Conservation (phyloP, 2,113 vertebrate genomes). For the Zeus faber region DNA sequence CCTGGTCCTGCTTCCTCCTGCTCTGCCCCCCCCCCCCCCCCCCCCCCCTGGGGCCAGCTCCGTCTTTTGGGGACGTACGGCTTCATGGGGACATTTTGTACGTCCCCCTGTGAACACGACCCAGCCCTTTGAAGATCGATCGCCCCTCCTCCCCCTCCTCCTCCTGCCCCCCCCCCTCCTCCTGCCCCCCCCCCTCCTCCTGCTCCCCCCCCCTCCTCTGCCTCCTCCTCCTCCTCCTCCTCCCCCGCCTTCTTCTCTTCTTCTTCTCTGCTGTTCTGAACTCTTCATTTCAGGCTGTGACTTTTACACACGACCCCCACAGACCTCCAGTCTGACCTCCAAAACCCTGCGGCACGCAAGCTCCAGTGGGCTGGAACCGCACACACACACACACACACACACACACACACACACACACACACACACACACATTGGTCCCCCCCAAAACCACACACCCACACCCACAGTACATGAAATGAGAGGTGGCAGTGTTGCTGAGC, state of each 20-base stretch:
- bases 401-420: constrained; percentile 46
- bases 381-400: constrained; percentile 44
- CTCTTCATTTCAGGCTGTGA: constrained; percentile 66
- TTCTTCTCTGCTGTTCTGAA: constrained; percentile 65
- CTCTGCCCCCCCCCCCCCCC: too few relatives aligned
- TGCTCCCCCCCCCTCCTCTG: too few relatives aligned
- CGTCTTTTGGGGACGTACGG: too few relatives aligned
- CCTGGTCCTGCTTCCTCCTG: too few relatives aligned
- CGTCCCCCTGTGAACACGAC: too few relatives aligned
- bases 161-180: too few relatives aligned
- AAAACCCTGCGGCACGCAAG: constrained; percentile 5
- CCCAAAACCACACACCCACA: constrained; percentile 1
- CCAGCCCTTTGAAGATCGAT: too few relatives aligned
- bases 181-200: too few relatives aligned
- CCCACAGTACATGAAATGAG: constrained; percentile 55
- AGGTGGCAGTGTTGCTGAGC: constrained; percentile 77
- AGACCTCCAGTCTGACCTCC: constrained; percentile 25
- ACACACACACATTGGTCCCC: constrained; percentile 36
- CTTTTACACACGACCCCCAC: constrained; percentile 69
- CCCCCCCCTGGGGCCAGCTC: too few relatives aligned
- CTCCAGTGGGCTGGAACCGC: constrained; percentile 63
- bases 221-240: constrained; percentile 48
- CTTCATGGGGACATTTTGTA: too few relatives aligned
- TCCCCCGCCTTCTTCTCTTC: constrained; percentile 56
- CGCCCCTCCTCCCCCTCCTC: too few relatives aligned